phyloP scores from a whole-genome alignment of 2,113 vertebrate genomes.

The Callorhinus ursinus region DNA sequence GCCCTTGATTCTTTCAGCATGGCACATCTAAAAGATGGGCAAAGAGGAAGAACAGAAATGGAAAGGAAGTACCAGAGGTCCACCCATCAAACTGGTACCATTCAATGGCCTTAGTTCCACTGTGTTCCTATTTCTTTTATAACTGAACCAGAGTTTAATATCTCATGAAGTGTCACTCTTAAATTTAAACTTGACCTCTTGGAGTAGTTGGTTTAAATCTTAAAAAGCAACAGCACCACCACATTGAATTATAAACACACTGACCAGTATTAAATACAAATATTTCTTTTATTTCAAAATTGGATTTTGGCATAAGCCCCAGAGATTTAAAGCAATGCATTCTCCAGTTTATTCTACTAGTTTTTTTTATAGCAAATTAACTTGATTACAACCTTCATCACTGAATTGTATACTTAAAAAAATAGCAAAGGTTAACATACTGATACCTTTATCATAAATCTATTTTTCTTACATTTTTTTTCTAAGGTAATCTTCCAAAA shows the following conservation, averaged over 20 bases:
- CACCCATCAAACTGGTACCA: fast-evolving
- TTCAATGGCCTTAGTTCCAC: not conserved
- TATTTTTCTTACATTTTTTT: not conserved
- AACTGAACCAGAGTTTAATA: not conserved
- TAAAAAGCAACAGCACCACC: not conserved
- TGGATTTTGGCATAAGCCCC: not conserved
- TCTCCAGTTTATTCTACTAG: not conserved
- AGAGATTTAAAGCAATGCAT: not conserved
- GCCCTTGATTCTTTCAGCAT: not conserved
- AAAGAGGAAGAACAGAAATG: not conserved
- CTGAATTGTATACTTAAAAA: not conserved
- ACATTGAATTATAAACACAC: not conserved
- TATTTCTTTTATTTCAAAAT: not conserved
- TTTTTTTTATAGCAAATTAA: conserved; percentile 12
- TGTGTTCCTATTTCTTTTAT: not conserved
- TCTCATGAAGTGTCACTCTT: not conserved
- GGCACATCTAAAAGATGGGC: fast-evolving
- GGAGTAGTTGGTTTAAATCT: not conserved
- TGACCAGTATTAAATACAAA: not conserved
- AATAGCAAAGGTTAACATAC: not conserved
- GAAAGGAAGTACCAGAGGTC: not conserved
- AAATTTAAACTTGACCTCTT: not conserved
- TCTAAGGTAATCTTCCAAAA: not conserved
- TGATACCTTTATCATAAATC: not conserved
- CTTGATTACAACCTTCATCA: not conserved